Conservation (phyloP, 2,888 invertebrate species). For the Ectemnius lituratus region DNA sequence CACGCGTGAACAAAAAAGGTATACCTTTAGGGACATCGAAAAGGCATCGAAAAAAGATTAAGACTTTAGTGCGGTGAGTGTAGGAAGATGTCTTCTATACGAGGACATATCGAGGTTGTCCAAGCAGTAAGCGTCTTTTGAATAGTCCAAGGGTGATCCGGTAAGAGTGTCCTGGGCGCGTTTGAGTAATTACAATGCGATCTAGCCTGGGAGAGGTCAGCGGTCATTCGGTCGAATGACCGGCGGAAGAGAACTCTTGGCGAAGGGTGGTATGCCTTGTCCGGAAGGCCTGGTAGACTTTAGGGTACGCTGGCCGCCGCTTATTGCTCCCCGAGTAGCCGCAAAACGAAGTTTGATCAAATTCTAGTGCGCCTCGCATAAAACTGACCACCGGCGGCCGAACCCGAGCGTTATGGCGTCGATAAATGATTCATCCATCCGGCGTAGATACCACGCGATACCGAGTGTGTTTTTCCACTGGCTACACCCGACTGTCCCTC, state of each 20-base stretch:
- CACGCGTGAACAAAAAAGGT: no score
- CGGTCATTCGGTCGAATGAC: slow-evolving; percentile 43
- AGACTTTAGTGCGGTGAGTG: neutral
- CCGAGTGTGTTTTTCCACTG: slow-evolving; percentile 37
- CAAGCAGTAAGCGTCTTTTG: neutral
- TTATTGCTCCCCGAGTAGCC: slow-evolving; percentile 78
- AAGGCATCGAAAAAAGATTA: neutral
- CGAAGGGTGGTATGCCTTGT: slow-evolving; percentile 12
- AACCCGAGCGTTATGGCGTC: slow-evolving; percentile 68
- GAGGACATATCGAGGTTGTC: neutral
- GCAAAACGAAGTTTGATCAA: slow-evolving; percentile 78
- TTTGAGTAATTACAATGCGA: slow-evolving; percentile 51
- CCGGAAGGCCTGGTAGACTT: slow-evolving; percentile 28
- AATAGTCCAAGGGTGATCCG: slow-evolving; percentile 25
- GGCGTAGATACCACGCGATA: slow-evolving; percentile 67
- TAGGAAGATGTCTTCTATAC: neutral
- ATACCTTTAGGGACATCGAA: no score
- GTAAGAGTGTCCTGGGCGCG: slow-evolving; percentile 10
- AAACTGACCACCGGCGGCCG: slow-evolving; percentile 73
- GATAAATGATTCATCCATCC: slow-evolving; percentile 77
- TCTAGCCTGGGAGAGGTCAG: slow-evolving; percentile 27
- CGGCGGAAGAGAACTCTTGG: slow-evolving; percentile 21
- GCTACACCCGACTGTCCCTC: slow-evolving; percentile 24
- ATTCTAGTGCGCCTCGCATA: slow-evolving; percentile 77
- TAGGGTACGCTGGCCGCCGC: slow-evolving; percentile 57